Percentiles rank a stretch among this genome's conserved stretches.
Evolutionary conservation across 2,888 invertebrate species (phyloP).

Genomic region (Heteropelma amictum): DNA sequence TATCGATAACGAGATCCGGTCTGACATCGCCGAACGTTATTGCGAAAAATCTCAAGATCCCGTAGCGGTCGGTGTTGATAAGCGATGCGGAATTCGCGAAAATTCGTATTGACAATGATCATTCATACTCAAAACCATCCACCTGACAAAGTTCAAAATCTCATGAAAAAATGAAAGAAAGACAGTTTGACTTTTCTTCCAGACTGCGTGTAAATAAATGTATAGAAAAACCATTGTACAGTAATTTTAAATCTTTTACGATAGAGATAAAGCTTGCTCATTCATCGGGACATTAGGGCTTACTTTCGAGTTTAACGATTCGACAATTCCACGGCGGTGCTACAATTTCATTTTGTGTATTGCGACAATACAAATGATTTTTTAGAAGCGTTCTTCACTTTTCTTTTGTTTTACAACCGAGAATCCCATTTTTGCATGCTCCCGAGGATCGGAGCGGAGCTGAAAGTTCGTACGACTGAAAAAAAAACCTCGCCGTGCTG

Average conservation of each 20-base stretch:
- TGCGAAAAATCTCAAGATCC: constrained; percentile 51
- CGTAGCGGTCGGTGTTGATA: constrained; percentile 34
- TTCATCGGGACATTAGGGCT: constrained; percentile 41
- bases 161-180: constrained; percentile 17
- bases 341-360: constrained; percentile 44
- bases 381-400: constrained; percentile 21
- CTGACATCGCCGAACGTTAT: constrained; percentile 27
- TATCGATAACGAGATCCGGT: constrained; percentile 24
- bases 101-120: constrained; percentile 35
- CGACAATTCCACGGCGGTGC: constrained; percentile 21
- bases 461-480: too few species aligned
- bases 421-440: background rate
- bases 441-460: too few species aligned
- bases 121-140: constrained; percentile 34
- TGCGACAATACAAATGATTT: constrained; percentile 45
- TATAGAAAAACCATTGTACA: constrained; percentile 47
- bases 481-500: too few species aligned
- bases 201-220: constrained; percentile 52
- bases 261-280: constrained; percentile 28
- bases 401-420: background rate
- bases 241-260: constrained; percentile 20
- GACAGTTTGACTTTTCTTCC: constrained; percentile 16
- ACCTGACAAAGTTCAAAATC: constrained; percentile 44
- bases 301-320: constrained; percentile 28
- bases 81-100: constrained; percentile 14